Base-by-base conservation (phyloP, 2,888 invertebrate species). In the Notodonta ziczac region DNA sequence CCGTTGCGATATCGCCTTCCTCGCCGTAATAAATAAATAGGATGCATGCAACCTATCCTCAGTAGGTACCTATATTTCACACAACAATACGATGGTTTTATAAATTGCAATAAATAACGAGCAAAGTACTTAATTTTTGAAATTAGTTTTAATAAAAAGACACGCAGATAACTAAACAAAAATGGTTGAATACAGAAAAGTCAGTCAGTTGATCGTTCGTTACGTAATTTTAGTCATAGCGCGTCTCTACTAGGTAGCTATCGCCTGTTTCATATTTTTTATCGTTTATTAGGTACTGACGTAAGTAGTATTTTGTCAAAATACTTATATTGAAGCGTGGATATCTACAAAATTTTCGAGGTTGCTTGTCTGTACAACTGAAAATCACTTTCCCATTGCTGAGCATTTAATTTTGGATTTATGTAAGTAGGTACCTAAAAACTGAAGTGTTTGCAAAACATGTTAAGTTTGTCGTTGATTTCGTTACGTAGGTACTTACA, bases 21-120 rank as follows among this genome's bases (percentile, higher is more conserved):
- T 79, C 73, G 76, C 83, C 81, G 83, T 88, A 89, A 87, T 90
- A 90, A 91, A 91, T 90, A 90, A 90, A 89, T 88, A 88, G 87
- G 76, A 86, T 86, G 85, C 84, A 87, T 74, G 74, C 77, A 73
- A 73, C 35, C 35, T 54, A 39, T 54, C 39, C 39, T 39, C 14
- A 39, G 10, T n/a, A 46, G 13, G 4, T n/a, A 46, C n/a, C 13
- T 7, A n/a, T n/a, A 46, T 24, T 24, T 24, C 24, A 46, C 46
- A 44, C n/a, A 46, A n/a, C 46, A 13, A 46, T 42, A 46, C 46
- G 5, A 46, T 7, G 13, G 2, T 2, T n/a, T 46, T n/a, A 4
- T 4, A 40, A 40, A 10, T 42, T 10, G 10, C 42, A 42, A 42
- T 42, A 42, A 42, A 42, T 42, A 10, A 46, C n/a, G n/a, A 5